A percentile compares a stretch with the other conserved stretches of the same genome.
Conservation (phyloP, 2,113 vertebrate species). For the Rissa tridactyla region DNA sequence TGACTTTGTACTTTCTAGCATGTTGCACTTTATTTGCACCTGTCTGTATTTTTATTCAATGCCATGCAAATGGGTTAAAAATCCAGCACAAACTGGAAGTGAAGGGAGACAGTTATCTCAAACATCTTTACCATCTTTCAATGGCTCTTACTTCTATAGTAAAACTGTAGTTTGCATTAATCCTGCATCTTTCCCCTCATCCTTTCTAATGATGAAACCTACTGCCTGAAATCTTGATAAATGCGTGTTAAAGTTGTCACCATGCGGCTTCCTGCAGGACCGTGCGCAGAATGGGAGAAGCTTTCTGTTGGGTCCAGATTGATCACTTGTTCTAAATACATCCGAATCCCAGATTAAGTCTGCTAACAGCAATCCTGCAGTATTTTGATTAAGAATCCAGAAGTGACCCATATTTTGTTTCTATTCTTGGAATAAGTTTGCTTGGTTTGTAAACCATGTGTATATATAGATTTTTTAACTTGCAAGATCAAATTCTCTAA, state of each 20-base stretch:
- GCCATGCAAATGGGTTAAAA: neutral
- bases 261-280: neutral
- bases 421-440: constrained; percentile 48
- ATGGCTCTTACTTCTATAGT: neutral
- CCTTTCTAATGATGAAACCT: neutral
- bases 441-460: constrained; percentile 41
- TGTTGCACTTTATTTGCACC: neutral
- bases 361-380: neutral
- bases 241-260: neutral
- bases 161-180: neutral
- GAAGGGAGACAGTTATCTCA: neutral
- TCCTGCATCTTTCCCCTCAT: neutral
- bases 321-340: constrained; percentile 37
- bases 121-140: neutral
- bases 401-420: constrained; percentile 37
- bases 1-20: neutral
- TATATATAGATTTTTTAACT: constrained; percentile 21
- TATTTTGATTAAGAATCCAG: constrained; percentile 57
- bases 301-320: neutral
- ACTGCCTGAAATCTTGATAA: neutral
- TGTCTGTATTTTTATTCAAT: neutral
- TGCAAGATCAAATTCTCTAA: constrained; percentile 47
- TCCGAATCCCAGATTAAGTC: constrained; percentile 37
- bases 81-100: neutral
- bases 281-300: neutral